phyloP scores from a whole-genome alignment of 2,797 vertebrate genomes.

The Molothrus ater region DNA sequence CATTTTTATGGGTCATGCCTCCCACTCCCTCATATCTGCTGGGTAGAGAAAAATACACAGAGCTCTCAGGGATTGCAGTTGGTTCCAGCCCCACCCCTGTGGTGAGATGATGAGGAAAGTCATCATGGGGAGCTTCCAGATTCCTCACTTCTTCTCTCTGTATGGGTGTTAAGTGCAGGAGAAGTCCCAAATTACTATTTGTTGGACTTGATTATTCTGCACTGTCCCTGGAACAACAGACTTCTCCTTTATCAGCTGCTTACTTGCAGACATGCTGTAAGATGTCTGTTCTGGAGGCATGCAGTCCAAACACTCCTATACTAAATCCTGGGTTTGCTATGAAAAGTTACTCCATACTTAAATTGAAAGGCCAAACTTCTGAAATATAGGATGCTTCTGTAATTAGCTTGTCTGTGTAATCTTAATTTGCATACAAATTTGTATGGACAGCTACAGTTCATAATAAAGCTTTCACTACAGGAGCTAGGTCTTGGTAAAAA shows the following conservation, averaged over 20 bases:
- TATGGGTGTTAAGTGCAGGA: neutral
- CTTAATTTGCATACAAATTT: neutral
- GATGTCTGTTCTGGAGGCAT: neutral
- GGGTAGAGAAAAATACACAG: neutral
- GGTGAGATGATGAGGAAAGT: neutral
- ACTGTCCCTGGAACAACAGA: neutral
- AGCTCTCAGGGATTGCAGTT: neutral
- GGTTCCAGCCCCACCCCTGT: neutral
- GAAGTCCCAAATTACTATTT: neutral
- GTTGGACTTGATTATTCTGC: neutral
- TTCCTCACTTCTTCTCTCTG: neutral
- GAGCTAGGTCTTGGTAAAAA: neutral
- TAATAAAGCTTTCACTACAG: neutral
- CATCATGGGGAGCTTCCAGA: neutral
- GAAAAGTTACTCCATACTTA: neutral
- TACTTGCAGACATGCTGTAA: neutral
- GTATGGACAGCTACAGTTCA: neutral
- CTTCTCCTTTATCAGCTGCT: neutral
- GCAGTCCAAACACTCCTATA: neutral
- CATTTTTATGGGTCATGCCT: neutral
- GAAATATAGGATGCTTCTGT: neutral
- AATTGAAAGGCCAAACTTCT: neutral
- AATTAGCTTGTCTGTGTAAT: neutral
- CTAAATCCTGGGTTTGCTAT: neutral
- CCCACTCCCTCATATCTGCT: neutral